Base-by-base conservation (phyloP, 1,140 invertebrate species). In the Brachionus asplanchnoidis region DNA sequence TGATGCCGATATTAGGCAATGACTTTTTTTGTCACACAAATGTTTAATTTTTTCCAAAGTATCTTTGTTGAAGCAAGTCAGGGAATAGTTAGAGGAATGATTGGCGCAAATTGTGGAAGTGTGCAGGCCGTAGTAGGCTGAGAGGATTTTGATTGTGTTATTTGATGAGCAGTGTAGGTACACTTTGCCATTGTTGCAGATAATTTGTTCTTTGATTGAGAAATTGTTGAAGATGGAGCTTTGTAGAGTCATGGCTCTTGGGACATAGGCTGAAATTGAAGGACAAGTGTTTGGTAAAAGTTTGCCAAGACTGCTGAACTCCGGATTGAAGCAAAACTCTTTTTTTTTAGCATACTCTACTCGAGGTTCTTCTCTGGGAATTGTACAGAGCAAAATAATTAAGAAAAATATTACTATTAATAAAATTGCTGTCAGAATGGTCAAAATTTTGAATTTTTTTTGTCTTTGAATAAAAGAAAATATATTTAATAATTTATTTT, bases 51-150 rank as follows among this genome's bases (percentile, higher is more conserved):
- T 60, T 40, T 46, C 65, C 23, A 65, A 60, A 14, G 53, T 82
- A 23, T 65, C 28, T 46, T 46, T 40, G 46, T 46, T 82, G 20
- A 65, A 82, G 9, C 79, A 82, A 23, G 23, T 65, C 8, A 46
- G 20, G 14, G 79, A 28, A 42, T 20, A 65, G 12, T 28, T 42
- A 32, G 36, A 42, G 8, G 32, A 42, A 42, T 36, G 3, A 8
- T 65, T 82, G 28, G 53, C 14, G 36, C 79, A 82, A n/a, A 28
- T 8, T 12, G 50, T 65, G 44, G 79, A 60, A 40, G 26, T 12
- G 36, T 82, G 79, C 12, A 82, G 17, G 1, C 79, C 79, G 65
- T 82, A 82, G 53, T 82, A 82, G 12, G 50, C 79, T n/a, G 79
- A 60, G 3, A 82, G 20, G n/a, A 82, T 32, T 20, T 14, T 20